Evolutionary conservation across 1,140 invertebrate species (phyloP).

Genomic region (Rhagoletis zephyria): DNA sequence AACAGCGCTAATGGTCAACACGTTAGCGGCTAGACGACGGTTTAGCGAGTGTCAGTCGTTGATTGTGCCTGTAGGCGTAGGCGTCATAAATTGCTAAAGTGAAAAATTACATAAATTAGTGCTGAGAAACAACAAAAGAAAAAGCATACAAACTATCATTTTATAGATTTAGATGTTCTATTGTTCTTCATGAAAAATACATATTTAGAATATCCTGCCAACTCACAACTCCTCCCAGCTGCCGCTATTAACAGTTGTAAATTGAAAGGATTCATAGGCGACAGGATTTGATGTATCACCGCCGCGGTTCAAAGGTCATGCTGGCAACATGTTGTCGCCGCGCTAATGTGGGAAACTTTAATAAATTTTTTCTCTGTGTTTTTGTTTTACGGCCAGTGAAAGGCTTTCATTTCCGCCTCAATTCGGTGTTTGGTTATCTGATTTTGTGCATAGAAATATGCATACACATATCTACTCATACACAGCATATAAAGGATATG

Average conservation of each 20-base stretch:
- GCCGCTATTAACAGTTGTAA: slow-evolving; percentile 11
- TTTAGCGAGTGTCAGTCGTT: background rate
- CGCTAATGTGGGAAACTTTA: slow-evolving; percentile 18
- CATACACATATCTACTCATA: too few species aligned
- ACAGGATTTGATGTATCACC: slow-evolving; percentile 50
- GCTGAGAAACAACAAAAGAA: background rate
- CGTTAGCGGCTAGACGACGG: background rate
- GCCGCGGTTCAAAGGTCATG: background rate
- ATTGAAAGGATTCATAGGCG: slow-evolving; percentile 52
- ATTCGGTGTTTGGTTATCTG: slow-evolving; percentile 5
- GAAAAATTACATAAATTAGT: slow-evolving; percentile 55
- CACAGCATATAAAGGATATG: slow-evolving; percentile 25
- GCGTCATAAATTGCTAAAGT: slow-evolving; percentile 54
- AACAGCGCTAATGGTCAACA: slow-evolving; percentile 28
- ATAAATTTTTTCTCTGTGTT: background rate
- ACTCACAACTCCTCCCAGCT: background rate
- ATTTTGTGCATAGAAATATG: background rate
- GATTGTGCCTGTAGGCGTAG: slow-evolving; percentile 35
- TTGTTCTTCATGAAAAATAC: too few species aligned
- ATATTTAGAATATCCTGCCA: too few species aligned
- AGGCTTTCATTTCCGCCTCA: slow-evolving; percentile 39
- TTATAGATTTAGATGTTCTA: too few species aligned
- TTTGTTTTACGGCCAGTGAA: background rate
- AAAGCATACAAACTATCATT: too few species aligned
- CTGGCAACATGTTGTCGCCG: background rate